phyloP scores from a whole-genome alignment of 2,888 invertebrate species.

The Drosophila cognata region DNA sequence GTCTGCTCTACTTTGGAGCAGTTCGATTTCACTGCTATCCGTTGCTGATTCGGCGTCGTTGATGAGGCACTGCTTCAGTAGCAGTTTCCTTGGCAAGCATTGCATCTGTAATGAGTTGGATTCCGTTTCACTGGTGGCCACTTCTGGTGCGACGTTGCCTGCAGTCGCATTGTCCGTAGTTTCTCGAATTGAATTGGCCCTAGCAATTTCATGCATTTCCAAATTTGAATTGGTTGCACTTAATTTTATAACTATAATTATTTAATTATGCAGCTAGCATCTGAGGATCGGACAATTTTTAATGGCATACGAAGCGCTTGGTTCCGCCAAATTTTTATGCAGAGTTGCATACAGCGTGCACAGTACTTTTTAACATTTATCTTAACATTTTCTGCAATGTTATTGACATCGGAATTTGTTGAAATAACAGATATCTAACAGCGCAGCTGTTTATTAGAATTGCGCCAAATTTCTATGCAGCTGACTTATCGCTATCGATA shows the following conservation, averaged over 20 bases:
- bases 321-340: slow-evolving; percentile 57
- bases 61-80: slow-evolving; percentile 10
- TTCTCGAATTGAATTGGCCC: background rate
- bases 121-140: background rate
- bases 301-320: slow-evolving; percentile 42
- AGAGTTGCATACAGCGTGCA: slow-evolving; percentile 33
- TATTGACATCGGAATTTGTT: background rate
- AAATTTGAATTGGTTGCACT: slow-evolving; percentile 31
- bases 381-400: background rate
- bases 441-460: background rate
- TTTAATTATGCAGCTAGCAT: slow-evolving; percentile 22
- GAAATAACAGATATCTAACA: background rate
- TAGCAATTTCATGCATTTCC: slow-evolving; percentile 26
- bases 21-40: slow-evolving; percentile 44
- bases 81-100: slow-evolving; percentile 20
- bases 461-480: background rate
- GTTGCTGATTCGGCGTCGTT: slow-evolving; percentile 38
- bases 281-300: slow-evolving; percentile 26
- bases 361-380: background rate
- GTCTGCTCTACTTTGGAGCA: background rate
- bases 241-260: slow-evolving; percentile 55
- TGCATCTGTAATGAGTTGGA: slow-evolving; percentile 22
- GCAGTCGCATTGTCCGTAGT: slow-evolving; percentile 27
- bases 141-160: slow-evolving; percentile 25
- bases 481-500: background rate